A percentile compares a stretch with the other conserved stretches of the same genome.
Evolutionary conservation across 2,888 invertebrate genomes (phyloP).

Genomic region (Orchesellides sinensis): DNA sequence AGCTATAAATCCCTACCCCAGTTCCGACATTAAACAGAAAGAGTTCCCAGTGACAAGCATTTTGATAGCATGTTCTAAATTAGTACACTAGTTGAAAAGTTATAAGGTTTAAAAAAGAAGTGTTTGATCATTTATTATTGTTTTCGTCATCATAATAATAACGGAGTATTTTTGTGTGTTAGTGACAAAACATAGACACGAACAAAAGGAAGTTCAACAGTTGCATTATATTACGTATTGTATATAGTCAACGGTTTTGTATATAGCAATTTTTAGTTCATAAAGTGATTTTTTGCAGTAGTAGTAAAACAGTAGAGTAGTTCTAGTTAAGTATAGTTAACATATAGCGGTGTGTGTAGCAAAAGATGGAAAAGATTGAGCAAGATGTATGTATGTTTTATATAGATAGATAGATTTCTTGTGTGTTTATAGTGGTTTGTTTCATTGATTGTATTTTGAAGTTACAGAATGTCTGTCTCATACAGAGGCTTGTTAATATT

Average conservation of each 20-base stretch:
- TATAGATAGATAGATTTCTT: constrained; percentile 44
- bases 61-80: no score
- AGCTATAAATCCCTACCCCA: not conserved
- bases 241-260: constrained; percentile 23
- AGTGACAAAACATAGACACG: constrained; percentile 3
- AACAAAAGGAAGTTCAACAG: not conserved
- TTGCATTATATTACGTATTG: not conserved
- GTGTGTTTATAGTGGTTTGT: not conserved
- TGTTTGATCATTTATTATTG: constrained; percentile 20
- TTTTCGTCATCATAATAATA: constrained; percentile 22
- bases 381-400: constrained; percentile 58
- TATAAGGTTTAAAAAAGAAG: constrained; percentile 20
- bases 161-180: constrained; percentile 20
- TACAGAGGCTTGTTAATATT: constrained; percentile 78
- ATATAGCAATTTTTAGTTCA: constrained; percentile 9
- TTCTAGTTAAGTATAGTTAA: constrained; percentile 13
- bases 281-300: not conserved
- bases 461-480: constrained; percentile 93
- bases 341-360: constrained; percentile 63
- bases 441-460: constrained; percentile 28
- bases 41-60: no score
- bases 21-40: not conserved
- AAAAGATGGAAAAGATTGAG: constrained; percentile 73
- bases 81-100: no score
- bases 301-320: constrained; percentile 19